A percentile compares a stretch with the other conserved stretches of the same genome.
Conservation (phyloP, 2,113 vertebrate species). For the Hippocampus abdominalis region DNA sequence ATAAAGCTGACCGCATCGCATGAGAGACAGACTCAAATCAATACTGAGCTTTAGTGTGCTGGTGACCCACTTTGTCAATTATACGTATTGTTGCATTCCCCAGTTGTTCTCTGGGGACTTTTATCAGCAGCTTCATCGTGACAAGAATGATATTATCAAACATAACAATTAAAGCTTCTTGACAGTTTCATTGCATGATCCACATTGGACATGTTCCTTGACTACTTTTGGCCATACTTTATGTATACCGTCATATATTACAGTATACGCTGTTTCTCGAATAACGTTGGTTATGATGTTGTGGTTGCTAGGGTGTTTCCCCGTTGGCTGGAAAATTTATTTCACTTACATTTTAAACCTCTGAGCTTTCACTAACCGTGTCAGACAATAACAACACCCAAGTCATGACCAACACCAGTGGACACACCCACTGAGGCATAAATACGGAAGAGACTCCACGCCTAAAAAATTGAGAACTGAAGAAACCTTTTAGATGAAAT, state of each 20-base stretch:
- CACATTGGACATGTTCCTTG: too few species aligned
- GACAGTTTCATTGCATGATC: not conserved
- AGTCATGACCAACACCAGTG: too few species aligned
- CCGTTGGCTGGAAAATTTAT: not conserved
- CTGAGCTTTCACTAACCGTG: not conserved
- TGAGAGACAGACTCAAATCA: slow-evolving; percentile 19
- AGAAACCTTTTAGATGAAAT: too few species aligned
- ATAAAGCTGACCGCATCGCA: slow-evolving; percentile 13
- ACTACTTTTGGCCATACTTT: too few species aligned
- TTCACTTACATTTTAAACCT: not conserved
- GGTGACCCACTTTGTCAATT: slow-evolving; percentile 4
- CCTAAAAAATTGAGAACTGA: too few species aligned
- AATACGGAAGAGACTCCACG: too few species aligned
- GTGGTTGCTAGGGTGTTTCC: too few species aligned
- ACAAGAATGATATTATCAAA: not conserved
- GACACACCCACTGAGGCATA: too few species aligned
- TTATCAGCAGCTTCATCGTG: not conserved
- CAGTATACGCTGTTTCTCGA: too few species aligned
- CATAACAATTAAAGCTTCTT: not conserved
- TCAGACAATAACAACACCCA: not conserved
- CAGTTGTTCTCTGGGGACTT: too few species aligned
- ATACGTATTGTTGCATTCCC: not conserved
- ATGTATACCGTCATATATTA: too few species aligned
- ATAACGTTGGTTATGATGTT: too few species aligned
- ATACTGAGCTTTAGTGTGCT: slow-evolving; percentile 15